Percentiles rank a stretch among this genome's conserved stretches.
Conservation (phyloP, 2,888 invertebrate species). For the Melipona beecheii region DNA sequence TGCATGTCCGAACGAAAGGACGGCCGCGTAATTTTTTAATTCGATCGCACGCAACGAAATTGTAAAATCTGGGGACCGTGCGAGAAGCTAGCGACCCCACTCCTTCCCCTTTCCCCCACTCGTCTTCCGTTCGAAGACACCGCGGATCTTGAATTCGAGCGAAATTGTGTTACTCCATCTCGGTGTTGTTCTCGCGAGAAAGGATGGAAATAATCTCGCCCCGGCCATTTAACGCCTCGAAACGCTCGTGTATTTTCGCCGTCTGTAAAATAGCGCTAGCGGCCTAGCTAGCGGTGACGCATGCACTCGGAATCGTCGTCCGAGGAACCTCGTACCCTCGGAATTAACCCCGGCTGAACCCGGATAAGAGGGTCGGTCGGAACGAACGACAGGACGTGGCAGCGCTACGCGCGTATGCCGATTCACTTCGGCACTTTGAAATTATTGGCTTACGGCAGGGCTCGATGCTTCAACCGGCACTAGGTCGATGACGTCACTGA, state of each 20-base stretch:
- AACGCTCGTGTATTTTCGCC: conserved; percentile 25
- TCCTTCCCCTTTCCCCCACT: neutral
- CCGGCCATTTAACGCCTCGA: conserved; percentile 38
- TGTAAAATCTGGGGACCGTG: conserved; percentile 10
- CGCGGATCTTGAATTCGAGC: conserved; percentile 18
- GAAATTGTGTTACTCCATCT: neutral
- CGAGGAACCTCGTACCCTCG: conserved; percentile 19
- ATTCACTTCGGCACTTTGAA: conserved; percentile 41
- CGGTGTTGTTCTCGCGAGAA: conserved; percentile 8
- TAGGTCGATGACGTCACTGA: conserved; percentile 54
- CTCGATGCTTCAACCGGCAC: conserved; percentile 24
- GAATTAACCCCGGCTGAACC: conserved; percentile 53
- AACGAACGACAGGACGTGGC: conserved; percentile 47
- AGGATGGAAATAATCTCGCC: conserved; percentile 38
- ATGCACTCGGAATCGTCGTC: conserved; percentile 49
- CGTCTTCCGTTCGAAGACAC: neutral
- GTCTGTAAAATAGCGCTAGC: conserved; percentile 42
- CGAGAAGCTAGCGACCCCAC: neutral
- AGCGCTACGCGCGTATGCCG: neutral
- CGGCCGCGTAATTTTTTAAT: conserved; percentile 34
- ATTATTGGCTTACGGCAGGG: conserved; percentile 51
- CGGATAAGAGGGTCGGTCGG: conserved; percentile 53
- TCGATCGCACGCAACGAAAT: conserved; percentile 11
- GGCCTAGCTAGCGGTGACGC: conserved; percentile 46
- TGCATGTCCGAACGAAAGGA: neutral